These are phyloP conservation scores for Nasonia oneida DNA, from an alignment of 2,888 invertebrate genomes.

Conservation along the genomic window DNA sequence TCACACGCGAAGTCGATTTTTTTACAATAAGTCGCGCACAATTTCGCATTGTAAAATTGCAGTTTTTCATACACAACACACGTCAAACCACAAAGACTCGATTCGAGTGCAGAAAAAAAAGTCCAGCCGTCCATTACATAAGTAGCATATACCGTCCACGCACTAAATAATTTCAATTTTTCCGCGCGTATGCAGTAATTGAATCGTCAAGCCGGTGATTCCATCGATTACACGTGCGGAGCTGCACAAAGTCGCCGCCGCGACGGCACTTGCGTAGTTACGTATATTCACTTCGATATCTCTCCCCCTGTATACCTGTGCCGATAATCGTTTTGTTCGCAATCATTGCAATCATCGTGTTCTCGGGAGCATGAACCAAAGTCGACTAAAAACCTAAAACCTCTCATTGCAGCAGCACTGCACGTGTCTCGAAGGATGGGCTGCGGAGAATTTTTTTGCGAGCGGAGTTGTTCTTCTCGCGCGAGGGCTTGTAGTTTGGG, in stretches of 20 bases:
- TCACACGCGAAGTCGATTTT: constrained; percentile 15
- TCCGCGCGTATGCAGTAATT: constrained; percentile 18
- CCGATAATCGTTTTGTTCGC: constrained; percentile 43
- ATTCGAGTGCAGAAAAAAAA: neutral
- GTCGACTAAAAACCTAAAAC: constrained; percentile 17
- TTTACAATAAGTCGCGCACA: neutral
- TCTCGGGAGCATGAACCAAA: constrained; percentile 44
- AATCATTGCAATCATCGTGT: constrained; percentile 48
- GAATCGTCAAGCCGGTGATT: constrained; percentile 50
- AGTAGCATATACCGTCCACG: neutral
- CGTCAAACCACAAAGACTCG: neutral
- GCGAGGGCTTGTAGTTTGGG: neutral
- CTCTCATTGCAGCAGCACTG: neutral
- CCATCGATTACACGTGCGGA: constrained; percentile 32
- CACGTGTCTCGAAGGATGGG: neutral
- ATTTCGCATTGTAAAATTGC: neutral
- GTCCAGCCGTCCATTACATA: neutral
- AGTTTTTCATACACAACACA: neutral
- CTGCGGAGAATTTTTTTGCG: constrained; percentile 1
- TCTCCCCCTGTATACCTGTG: neutral
- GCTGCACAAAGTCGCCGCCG: constrained; percentile 11
- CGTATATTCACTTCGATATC: neutral
- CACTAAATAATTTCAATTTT: constrained; percentile 14
- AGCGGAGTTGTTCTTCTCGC: neutral
- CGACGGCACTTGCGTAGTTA: neutral